Evolutionary conservation across 2,888 invertebrate genomes (phyloP).

Genomic region (Perithous albicinctus): DNA sequence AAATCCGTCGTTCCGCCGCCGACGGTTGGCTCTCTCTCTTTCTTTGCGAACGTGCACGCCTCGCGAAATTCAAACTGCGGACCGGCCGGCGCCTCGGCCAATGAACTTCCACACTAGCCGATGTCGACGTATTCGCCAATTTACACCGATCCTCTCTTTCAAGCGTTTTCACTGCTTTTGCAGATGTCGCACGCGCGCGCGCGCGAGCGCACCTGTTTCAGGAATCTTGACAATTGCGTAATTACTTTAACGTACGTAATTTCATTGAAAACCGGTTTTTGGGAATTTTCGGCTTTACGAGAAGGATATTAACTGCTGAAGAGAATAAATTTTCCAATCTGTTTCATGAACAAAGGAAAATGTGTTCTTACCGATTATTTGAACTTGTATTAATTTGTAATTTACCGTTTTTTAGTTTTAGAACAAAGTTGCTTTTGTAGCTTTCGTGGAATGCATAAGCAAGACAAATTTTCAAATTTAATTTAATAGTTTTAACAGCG

Average conservation of each 20-base stretch:
- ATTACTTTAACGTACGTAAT: neutral
- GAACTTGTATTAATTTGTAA: too few relatives aligned
- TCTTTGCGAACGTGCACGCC: constrained; percentile 24
- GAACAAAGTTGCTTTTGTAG: too few relatives aligned
- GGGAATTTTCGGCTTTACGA: neutral
- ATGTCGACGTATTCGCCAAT: constrained; percentile 13
- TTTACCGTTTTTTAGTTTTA: too few relatives aligned
- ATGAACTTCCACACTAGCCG: constrained; percentile 54
- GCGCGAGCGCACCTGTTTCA: constrained; percentile 4
- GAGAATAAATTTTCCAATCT: neutral
- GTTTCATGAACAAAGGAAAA: neutral
- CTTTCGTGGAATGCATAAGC: too few relatives aligned
- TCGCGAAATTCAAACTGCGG: constrained; percentile 51
- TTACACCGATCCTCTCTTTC: constrained; percentile 13
- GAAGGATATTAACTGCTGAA: neutral
- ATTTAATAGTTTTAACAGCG: too few relatives aligned
- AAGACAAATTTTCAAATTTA: too few relatives aligned
- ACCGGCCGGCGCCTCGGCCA: constrained; percentile 63
- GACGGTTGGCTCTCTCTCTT: constrained; percentile 57
- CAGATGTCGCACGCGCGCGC: too few relatives aligned
- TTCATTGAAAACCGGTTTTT: neutral
- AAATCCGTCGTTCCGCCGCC: constrained; percentile 28
- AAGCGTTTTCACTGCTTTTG: neutral
- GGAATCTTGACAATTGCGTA: neutral
- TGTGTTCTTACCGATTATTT: too few relatives aligned